Evolutionary conservation across 2,797 vertebrate species (phyloP).

Genomic region (Neomorphus geoffroyi): DNA sequence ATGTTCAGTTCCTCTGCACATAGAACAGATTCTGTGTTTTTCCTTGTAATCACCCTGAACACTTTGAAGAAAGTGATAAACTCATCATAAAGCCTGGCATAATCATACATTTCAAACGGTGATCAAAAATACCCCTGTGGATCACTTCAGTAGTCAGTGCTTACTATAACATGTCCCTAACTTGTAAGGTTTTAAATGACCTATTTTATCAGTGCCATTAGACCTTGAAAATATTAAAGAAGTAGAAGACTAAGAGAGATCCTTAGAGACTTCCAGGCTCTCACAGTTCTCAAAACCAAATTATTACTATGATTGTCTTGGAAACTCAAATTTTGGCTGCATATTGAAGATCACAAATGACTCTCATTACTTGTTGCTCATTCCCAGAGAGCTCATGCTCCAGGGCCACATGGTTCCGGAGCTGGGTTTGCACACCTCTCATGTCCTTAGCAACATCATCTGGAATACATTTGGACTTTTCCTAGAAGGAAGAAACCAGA

Average conservation of each 20-base stretch:
- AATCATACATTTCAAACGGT: not conserved
- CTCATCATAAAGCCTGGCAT: not conserved
- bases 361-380: constrained; percentile 80
- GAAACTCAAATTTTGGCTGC: not conserved
- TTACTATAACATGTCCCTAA: not conserved
- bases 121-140: not conserved
- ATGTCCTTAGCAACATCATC: constrained; percentile 85
- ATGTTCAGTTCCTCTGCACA: not conserved
- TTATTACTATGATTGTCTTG: not conserved
- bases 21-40: not conserved
- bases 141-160: not conserved
- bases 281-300: not conserved
- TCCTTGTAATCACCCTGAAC: not conserved
- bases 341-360: not conserved
- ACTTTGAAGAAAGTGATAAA: not conserved
- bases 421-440: constrained; percentile 81
- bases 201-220: not conserved
- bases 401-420: constrained; percentile 83
- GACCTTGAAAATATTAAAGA: not conserved
- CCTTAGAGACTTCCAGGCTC: not conserved
- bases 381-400: constrained; percentile 80
- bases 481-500: constrained; percentile 69
- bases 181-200: not conserved
- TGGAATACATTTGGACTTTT: constrained; percentile 85
- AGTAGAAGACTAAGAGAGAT: not conserved